phyloP scores from a whole-genome alignment of 2,888 invertebrate species.

The Theretra japonica region DNA sequence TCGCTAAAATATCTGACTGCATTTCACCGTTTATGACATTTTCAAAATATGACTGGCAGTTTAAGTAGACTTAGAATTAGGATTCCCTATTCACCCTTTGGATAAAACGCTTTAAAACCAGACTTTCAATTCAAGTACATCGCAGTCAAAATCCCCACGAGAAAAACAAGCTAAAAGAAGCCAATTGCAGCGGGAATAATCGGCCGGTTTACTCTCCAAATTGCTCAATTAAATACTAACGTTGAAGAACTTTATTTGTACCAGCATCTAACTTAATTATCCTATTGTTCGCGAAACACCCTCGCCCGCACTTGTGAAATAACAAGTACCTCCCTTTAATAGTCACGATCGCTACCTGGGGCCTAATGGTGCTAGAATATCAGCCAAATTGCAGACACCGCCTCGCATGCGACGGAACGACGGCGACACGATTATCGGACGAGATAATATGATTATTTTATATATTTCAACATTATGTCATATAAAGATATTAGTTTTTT shows the following conservation, averaged over 20 bases:
- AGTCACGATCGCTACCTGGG: constrained; percentile 58
- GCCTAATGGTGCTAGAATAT: constrained; percentile 50
- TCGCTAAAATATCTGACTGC: too few species aligned
- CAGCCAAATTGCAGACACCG: constrained; percentile 43
- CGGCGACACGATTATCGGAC: not conserved
- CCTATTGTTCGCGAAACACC: constrained; percentile 27
- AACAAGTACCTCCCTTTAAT: constrained; percentile 46
- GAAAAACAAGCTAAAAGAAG: not conserved
- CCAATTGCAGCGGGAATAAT: constrained; percentile 3
- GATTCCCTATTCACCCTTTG: too few species aligned
- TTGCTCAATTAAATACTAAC: constrained; percentile 22
- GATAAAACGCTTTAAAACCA: too few species aligned
- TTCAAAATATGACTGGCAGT: too few species aligned
- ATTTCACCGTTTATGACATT: too few species aligned
- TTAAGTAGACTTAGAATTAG: too few species aligned
- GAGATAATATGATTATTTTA: not conserved
- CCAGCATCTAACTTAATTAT: constrained; percentile 22
- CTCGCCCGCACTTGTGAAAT: constrained; percentile 39
- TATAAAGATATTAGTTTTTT: too few species aligned
- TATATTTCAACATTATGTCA: too few species aligned
- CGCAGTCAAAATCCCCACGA: not conserved
- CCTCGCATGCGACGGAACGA: not conserved
- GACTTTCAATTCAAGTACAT: not conserved
- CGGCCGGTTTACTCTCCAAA: constrained; percentile 12
- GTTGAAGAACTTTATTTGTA: constrained; percentile 22